phyloP scores from a whole-genome alignment of 2,797 vertebrate genomes.

The Aeoliscus strigatus region DNA sequence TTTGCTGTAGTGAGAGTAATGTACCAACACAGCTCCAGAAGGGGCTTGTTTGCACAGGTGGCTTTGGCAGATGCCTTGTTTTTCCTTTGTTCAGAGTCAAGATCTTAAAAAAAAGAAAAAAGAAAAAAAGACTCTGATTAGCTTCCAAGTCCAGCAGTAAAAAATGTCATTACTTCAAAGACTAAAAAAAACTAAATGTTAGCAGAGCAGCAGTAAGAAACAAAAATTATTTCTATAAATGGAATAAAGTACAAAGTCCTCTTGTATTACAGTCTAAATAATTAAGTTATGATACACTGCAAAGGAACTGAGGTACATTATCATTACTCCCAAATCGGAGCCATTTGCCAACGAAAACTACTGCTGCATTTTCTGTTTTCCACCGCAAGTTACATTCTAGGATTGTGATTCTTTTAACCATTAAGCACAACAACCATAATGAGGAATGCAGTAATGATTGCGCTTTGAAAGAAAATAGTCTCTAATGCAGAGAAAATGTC shows the following conservation, averaged over 20 bases:
- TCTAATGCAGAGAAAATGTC: constrained; percentile 39
- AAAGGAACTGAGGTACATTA: constrained; percentile 23
- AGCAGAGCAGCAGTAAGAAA: constrained; percentile 67
- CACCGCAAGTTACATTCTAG: constrained; percentile 40
- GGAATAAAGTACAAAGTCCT: constrained; percentile 44
- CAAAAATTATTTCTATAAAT: constrained; percentile 67
- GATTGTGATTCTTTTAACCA: constrained; percentile 23
- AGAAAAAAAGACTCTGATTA: constrained; percentile 53
- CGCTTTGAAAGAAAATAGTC: constrained; percentile 20
- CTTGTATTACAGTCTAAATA: constrained; percentile 10
- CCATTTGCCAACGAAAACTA: constrained; percentile 32
- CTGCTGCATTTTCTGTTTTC: constrained; percentile 36
- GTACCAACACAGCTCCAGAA: constrained; percentile 45
- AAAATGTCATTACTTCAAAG: constrained; percentile 65
- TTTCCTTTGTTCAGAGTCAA: constrained; percentile 65
- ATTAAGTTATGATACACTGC: constrained; percentile 27
- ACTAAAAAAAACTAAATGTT: constrained; percentile 40
- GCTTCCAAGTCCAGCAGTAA: constrained; percentile 63
- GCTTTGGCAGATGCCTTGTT: constrained; percentile 62
- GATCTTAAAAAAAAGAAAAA: constrained; percentile 39
- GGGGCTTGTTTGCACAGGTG: constrained; percentile 75
- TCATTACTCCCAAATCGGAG: constrained; percentile 31
- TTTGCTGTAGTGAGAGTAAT: constrained; percentile 42
- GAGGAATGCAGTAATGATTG: constrained; percentile 35
- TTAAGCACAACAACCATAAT: constrained; percentile 55